Evolutionary conservation across 2,113 vertebrate genomes (phyloP).

Genomic region (Hystrix cristata): DNA sequence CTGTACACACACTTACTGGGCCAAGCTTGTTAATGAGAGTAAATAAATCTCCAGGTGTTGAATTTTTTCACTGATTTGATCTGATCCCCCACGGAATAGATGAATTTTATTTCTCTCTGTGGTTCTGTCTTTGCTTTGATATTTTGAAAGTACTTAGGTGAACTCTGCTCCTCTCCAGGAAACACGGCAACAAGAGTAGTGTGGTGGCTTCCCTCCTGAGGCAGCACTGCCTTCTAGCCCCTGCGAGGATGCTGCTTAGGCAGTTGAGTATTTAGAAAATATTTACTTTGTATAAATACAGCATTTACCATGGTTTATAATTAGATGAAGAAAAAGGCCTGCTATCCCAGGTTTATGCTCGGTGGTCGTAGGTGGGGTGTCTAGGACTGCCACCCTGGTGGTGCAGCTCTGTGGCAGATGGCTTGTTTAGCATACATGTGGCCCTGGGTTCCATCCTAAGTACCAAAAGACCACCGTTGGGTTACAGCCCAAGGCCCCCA

Average conservation of each 20-base stretch:
- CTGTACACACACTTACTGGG: not conserved
- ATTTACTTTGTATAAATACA: not conserved
- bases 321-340: not conserved
- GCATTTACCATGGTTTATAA: not conserved
- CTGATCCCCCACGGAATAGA: not conserved
- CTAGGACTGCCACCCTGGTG: not conserved
- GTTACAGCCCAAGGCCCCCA: not conserved
- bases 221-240: too few species aligned
- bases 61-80: not conserved
- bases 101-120: not conserved
- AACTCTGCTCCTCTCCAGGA: not conserved
- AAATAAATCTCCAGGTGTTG: not conserved
- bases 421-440: not conserved
- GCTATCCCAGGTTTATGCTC: accelerated
- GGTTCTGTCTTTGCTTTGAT: not conserved
- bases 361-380: too few species aligned
- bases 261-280: not conserved
- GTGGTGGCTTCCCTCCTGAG: not conserved
- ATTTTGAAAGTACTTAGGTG: not conserved
- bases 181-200: accelerated
- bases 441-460: not conserved
- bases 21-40: not conserved
- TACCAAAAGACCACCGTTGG: not conserved
- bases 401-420: too few species aligned
- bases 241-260: not conserved